Conservation (phyloP, 2,113 vertebrate species). For the Orthonyx spaldingii region DNA sequence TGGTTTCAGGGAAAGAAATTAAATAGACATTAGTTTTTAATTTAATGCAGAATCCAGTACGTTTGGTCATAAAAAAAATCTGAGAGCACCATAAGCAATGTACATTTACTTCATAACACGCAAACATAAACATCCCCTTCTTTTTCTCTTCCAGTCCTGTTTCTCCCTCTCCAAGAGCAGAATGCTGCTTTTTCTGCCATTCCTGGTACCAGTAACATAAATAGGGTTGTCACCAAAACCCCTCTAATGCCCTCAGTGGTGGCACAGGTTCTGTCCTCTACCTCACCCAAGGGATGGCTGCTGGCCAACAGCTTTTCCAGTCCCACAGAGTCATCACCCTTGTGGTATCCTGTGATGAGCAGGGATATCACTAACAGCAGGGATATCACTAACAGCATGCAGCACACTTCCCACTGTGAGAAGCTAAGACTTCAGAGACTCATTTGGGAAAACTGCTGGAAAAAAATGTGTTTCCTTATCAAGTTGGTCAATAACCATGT, state of each 20-base stretch:
- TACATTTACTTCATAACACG: background rate
- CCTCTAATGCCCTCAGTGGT: background rate
- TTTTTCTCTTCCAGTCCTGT: background rate
- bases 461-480: background rate
- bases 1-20: background rate
- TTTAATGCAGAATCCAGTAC: background rate
- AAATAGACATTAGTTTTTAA: background rate
- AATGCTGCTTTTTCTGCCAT: background rate
- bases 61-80: background rate
- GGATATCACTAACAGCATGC: background rate
- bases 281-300: background rate
- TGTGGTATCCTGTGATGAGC: background rate
- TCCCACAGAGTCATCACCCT: background rate
- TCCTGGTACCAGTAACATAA: background rate
- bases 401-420: background rate
- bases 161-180: background rate
- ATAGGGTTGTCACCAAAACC: background rate
- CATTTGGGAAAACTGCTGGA: background rate
- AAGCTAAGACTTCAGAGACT: background rate
- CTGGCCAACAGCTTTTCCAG: background rate
- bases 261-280: background rate
- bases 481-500: background rate
- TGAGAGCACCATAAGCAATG: background rate
- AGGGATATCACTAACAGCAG: background rate
- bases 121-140: background rate